Percentiles rank a stretch among this genome's conserved stretches.
phyloP scores from a whole-genome alignment of 2,888 invertebrate genomes.

The Philhelius pedissequus region DNA sequence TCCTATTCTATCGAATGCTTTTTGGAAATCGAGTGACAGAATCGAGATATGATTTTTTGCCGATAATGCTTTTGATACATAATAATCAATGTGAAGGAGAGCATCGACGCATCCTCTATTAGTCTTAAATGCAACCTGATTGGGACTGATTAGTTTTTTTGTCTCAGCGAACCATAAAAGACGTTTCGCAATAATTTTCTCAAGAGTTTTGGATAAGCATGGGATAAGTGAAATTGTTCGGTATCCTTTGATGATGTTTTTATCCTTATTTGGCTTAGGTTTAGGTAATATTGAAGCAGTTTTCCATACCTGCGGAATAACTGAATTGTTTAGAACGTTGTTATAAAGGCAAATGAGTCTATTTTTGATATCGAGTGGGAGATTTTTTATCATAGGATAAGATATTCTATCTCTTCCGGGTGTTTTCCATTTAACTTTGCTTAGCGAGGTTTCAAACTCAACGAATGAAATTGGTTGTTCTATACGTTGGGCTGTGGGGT shows the following conservation, averaged over 20 bases:
- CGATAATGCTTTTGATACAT: not conserved
- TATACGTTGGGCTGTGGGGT: not conserved
- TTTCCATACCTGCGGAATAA: not conserved
- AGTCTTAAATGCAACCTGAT: too few relatives aligned
- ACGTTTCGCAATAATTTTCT: not conserved
- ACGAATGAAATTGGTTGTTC: slow-evolving; percentile 2
- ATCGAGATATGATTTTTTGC: not conserved
- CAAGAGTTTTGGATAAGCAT: not conserved
- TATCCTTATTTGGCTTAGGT: not conserved
- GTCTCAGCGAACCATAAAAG: not conserved
- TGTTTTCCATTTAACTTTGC: not conserved
- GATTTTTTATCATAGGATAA: not conserved
- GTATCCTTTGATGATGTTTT: not conserved
- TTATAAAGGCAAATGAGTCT: not conserved
- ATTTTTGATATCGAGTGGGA: not conserved
- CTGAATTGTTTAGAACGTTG: too few relatives aligned
- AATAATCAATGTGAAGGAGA: not conserved
- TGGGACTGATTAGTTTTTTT: not conserved
- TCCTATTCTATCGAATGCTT: not conserved
- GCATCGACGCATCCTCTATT: too few relatives aligned
- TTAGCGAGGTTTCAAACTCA: not conserved
- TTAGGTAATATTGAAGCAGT: not conserved
- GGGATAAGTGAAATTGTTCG: not conserved
- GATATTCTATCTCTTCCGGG: not conserved
- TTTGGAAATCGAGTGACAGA: not conserved